Evolutionary conservation across 30 jellyfish, hydroid and myxozoan species (phyloP), one percentile per base, ranked within the genome.

Genomic region (Morbakka virulenta): DNA sequence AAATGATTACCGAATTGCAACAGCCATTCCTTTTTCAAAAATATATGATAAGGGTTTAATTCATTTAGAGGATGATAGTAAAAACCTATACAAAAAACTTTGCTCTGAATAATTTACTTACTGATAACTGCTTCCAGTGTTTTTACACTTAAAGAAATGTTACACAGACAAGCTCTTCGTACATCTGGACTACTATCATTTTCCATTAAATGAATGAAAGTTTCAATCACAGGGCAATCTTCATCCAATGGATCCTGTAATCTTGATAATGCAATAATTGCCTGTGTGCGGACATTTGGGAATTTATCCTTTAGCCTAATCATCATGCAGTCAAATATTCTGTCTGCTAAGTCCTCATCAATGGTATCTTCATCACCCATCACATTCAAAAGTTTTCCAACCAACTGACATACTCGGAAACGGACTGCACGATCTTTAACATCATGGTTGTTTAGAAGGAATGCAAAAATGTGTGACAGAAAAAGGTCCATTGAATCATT

Each of bases 121-220:
- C 98, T 79, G 2, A 91, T 28, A 27, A 91, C 74, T 17, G 82
- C 53, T 17, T 75, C 82, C 30, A 91, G 84, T 17, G 96, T 91
- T 81, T 81, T 62, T 29, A 76, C 73, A 13, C 96, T 67, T 32
- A 91, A 74, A 21, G 98, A 96, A 48, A 91, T 91, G 35, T 74
- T 91, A n/a, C 77, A 32, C 14, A 91, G 80, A 33, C 81, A 84
- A 30, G 96, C 86, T 73, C 91, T 62, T 35, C 98, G 64, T 24
- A 91, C 98, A 77, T 85, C 96, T n/a, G 98, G 85, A 81, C 86
- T 85, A 47, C 90, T 70, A 62, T 92, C 98, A 32, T 77, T 79
- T 33, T 81, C 83, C 95, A 92, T 64, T 14, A 86, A 69, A 76
- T 86, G 93, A 27, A 92, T 22, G 36, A 85, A 92, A 1, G 98